These are phyloP conservation scores for Morphnarchus princeps DNA, from an alignment of 2,113 vertebrate genomes.

Conservation along the genomic window DNA sequence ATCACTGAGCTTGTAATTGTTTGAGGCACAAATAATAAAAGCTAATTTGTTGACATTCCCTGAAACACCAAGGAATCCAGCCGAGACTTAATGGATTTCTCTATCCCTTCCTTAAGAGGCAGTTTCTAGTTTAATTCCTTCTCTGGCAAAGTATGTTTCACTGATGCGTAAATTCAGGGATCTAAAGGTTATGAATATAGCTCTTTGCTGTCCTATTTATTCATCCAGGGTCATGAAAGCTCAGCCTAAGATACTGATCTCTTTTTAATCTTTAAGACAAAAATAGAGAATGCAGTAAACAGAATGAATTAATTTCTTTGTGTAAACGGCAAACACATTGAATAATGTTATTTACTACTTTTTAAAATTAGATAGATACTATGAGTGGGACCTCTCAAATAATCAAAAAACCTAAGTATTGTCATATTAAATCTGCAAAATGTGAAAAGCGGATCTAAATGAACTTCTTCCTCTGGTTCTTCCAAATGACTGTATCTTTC, in stretches of 20 bases:
- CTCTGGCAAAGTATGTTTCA: constrained; percentile 4
- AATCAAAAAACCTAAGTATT: neutral
- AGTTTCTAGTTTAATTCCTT: constrained; percentile 30
- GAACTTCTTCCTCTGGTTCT: neutral
- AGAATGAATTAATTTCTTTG: neutral
- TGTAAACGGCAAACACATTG: neutral
- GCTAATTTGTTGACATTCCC: constrained; percentile 26
- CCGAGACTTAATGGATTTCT: constrained; percentile 12
- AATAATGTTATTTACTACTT: neutral
- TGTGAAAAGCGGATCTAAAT: neutral
- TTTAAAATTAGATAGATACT: neutral
- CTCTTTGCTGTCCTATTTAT: constrained; percentile 10
- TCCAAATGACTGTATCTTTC: neutral
- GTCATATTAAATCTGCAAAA: neutral
- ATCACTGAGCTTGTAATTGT: constrained; percentile 12
- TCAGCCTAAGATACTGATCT: neutral
- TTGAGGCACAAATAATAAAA: constrained; percentile 40
- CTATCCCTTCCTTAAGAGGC: neutral
- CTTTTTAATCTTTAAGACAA: neutral
- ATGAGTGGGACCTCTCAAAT: neutral
- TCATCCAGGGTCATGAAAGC: neutral
- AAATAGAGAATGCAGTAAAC: neutral
- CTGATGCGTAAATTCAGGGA: neutral
- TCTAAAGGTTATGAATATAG: constrained; percentile 26
- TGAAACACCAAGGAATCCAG: constrained; percentile 37